Evolutionary conservation across 1,140 invertebrate genomes (phyloP), one percentile per base, ranked within the genome.

Genomic region (Reticulitermes speratus): DNA sequence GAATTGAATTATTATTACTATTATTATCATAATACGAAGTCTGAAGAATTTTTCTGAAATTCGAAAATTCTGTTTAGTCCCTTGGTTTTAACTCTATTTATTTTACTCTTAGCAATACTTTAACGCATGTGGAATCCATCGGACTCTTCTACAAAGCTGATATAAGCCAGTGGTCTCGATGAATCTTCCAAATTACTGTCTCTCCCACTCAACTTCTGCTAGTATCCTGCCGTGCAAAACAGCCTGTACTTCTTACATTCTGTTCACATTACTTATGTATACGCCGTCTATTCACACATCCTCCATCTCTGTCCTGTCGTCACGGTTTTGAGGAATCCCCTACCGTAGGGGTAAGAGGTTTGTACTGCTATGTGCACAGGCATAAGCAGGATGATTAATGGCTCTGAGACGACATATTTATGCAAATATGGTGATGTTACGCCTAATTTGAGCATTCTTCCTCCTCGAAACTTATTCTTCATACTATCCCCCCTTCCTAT

Each of bases 391-490:
- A 30, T 75, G 65, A 75, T 75, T n/a, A 75, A 75, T 75, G 65
- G 1, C 25, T 8, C 65, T 30, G 25, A 75, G 65, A 75, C 65
- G 65, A 75, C 65, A 75, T 75, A 75, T 75, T 75, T 75, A 75
- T 75, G 65, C 65, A 75, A 75, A 75, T 75, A 75, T 75, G 65
- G 65, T 75, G 25, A 75, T 75, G 65, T 75, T 75, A 75, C 65
- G 65, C 65, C 65, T 75, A 75, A 75, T 75, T 75, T 75, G 65
- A 75, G 65, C 65, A 75, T n/a, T 75, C 65, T 75, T 75, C 65
- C 65, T 75, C 25, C n/a, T 25, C 65, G 6, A 3, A 75, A 75
- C 65, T 75, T 75, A 75, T 75, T 75, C 65, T 75, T 75, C 65
- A 30, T 75, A 75, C 7, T n/a, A 6, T 9, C 65, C 65, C 65